phyloP scores from a whole-genome alignment of 2,888 invertebrate genomes.

The Deladenus siricidicola region DNA sequence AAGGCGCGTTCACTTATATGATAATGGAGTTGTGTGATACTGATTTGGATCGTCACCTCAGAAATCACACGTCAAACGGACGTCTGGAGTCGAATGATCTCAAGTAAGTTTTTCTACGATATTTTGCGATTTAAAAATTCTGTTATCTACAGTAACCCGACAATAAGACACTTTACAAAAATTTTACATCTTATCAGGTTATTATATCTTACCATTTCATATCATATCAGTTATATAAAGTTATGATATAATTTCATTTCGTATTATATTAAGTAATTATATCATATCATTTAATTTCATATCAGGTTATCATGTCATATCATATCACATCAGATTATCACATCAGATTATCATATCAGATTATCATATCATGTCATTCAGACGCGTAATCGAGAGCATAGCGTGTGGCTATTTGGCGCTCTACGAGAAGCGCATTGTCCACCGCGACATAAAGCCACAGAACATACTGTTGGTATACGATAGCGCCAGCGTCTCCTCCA shows the following conservation, averaged over 20 bases:
- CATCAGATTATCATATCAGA: too few relatives aligned
- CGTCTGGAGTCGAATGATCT: slow-evolving; percentile 36
- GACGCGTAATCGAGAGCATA: slow-evolving; percentile 42
- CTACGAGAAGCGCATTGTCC: slow-evolving; percentile 45
- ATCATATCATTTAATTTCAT: too few relatives aligned
- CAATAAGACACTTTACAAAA: neutral
- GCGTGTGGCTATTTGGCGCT: slow-evolving; percentile 49
- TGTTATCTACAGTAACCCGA: neutral
- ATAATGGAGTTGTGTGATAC: slow-evolving; percentile 49
- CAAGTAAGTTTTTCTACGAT: slow-evolving; percentile 25
- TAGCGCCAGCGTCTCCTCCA: slow-evolving; percentile 18
- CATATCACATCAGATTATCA: too few relatives aligned
- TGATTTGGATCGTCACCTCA: slow-evolving; percentile 44
- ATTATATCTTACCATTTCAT: too few relatives aligned
- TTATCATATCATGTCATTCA: slow-evolving; percentile 25
- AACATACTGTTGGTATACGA: slow-evolving; percentile 44
- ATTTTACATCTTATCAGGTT: too few relatives aligned
- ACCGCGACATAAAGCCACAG: slow-evolving; percentile 52
- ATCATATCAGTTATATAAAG: too few relatives aligned
- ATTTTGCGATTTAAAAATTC: neutral
- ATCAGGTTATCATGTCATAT: too few relatives aligned
- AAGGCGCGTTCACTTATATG: slow-evolving; percentile 42
- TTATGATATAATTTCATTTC: too few relatives aligned
- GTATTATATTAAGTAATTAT: too few relatives aligned
- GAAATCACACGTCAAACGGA: slow-evolving; percentile 31